Percentiles rank a stretch among this genome's conserved stretches.
Evolutionary conservation across 2,113 vertebrate genomes (phyloP).

Genomic region (Platysteira castanea): DNA sequence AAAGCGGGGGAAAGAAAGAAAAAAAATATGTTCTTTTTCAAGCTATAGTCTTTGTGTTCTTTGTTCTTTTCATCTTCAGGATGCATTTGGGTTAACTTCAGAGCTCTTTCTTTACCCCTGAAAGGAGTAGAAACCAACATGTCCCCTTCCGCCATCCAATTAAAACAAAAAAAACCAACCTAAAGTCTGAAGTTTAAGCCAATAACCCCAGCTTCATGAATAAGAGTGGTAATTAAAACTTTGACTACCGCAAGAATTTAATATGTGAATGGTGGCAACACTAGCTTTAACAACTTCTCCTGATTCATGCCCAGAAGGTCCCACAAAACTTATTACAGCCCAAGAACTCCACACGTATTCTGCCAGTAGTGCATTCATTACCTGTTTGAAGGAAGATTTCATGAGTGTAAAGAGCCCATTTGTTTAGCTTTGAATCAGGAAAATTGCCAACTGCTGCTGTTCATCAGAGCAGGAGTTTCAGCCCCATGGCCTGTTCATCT

Average conservation of each 20-base stretch:
- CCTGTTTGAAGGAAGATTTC: not conserved
- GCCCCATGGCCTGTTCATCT: not conserved
- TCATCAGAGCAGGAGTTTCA: not conserved
- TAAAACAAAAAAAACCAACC: not conserved
- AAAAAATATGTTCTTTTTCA: not conserved
- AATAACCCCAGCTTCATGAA: not conserved
- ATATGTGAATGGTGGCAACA: not conserved
- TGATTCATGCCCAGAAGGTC: not conserved
- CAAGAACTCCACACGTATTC: not conserved
- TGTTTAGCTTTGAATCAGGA: not conserved
- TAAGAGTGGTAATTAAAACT: not conserved
- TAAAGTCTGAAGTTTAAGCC: not conserved
- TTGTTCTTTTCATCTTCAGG: not conserved
- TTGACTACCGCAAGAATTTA: not conserved
- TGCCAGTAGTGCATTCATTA: not conserved
- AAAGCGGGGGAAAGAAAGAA: no score
- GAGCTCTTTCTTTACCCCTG: not conserved
- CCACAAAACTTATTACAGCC: not conserved
- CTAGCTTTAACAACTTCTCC: not conserved
- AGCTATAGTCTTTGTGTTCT: not conserved
- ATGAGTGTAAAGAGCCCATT: not conserved
- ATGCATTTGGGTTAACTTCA: not conserved
- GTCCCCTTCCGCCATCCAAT: not conserved
- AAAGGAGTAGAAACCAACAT: not conserved
- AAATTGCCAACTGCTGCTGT: not conserved